These are phyloP conservation scores for Rhincodon typus DNA, from an alignment of 2,797 vertebrate genomes.

Conservation along the genomic window DNA sequence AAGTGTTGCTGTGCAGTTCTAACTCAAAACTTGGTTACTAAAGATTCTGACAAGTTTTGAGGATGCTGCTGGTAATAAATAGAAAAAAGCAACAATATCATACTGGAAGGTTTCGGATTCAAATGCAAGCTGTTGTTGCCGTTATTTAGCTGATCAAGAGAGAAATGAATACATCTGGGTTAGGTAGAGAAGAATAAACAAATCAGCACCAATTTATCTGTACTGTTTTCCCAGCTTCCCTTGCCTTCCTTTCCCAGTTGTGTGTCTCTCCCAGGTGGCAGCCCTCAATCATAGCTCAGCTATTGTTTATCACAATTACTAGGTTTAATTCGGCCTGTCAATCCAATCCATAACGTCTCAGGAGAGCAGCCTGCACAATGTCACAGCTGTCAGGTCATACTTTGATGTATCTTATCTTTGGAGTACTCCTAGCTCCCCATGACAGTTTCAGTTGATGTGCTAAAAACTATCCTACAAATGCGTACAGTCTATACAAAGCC, in stretches of 20 bases:
- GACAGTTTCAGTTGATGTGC: conserved; percentile 51
- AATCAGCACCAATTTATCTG: neutral
- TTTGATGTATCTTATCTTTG: conserved; percentile 59
- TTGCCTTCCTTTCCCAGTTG: neutral
- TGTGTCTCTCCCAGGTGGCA: conserved; percentile 53
- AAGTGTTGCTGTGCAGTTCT: neutral
- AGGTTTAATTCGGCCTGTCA: conserved; percentile 62
- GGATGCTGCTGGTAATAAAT: neutral
- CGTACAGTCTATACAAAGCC: neutral
- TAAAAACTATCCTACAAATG: conserved; percentile 41
- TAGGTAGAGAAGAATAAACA: neutral
- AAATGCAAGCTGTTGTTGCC: neutral
- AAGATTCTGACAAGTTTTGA: neutral
- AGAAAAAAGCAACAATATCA: neutral
- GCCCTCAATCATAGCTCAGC: conserved; percentile 50
- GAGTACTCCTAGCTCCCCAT: conserved; percentile 54
- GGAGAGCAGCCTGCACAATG: conserved; percentile 59
- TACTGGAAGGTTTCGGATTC: neutral
- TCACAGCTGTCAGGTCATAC: conserved; percentile 56
- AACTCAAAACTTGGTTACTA: neutral
- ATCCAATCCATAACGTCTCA: conserved; percentile 53
- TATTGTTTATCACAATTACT: conserved; percentile 55
- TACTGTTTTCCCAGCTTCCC: neutral
- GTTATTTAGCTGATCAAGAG: neutral
- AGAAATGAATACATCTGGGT: neutral